Evolutionary conservation across 2,113 vertebrate species (phyloP).

Genomic region (Muntiacus muntjak): DNA sequence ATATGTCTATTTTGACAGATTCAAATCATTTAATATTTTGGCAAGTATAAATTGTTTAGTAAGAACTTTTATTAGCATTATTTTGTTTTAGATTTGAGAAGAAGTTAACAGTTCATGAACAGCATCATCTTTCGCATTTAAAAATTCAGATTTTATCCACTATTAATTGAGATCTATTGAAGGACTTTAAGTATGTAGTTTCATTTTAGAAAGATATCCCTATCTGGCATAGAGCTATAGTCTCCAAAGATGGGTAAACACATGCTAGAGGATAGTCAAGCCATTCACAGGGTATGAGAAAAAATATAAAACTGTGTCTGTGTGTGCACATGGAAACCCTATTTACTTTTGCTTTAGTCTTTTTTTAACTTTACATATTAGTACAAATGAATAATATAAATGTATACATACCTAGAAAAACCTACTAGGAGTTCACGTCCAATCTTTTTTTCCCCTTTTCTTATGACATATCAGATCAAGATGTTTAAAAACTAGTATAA

Average conservation of each 20-base stretch:
- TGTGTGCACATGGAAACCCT: not conserved
- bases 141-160: not conserved
- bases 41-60: not conserved
- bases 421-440: not conserved
- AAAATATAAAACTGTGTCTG: not conserved
- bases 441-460: not conserved
- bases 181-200: not conserved
- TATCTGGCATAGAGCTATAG: not conserved
- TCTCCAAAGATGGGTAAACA: not conserved
- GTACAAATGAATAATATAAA: not conserved
- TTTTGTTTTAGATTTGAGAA: not conserved
- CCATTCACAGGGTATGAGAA: not conserved
- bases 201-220: not conserved
- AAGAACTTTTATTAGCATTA: not conserved
- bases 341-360: not conserved
- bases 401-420: not conserved
- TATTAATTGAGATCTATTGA: not conserved
- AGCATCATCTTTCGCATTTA: not conserved
- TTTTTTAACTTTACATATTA: not conserved
- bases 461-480: not conserved
- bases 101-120: not conserved
- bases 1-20: not conserved
- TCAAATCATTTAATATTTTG: not conserved
- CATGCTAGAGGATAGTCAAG: not conserved
- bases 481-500: not conserved